These are phyloP conservation scores for Globodera ellingtonae DNA, from an alignment of 1,140 invertebrate species.

Conservation along the genomic window DNA sequence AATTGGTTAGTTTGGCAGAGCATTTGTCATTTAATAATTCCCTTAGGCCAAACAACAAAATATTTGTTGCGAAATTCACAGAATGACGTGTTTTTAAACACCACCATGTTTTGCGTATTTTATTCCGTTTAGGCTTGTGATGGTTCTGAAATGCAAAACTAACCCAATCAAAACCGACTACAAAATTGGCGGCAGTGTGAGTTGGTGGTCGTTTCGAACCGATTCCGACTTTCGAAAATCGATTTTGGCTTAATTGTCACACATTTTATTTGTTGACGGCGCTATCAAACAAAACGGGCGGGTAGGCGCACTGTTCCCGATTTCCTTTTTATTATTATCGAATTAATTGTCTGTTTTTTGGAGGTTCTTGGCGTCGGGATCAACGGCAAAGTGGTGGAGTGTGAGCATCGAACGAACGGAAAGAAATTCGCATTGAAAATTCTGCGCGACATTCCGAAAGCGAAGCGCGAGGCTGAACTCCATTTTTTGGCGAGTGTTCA, in stretches of 20 bases:
- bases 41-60: too few species aligned
- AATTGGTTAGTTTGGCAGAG: too few species aligned
- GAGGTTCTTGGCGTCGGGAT: slow-evolving; percentile 89
- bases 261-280: too few species aligned
- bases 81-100: background rate
- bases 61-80: background rate
- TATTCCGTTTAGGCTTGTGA: background rate
- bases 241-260: too few species aligned
- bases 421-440: slow-evolving; percentile 87
- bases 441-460: slow-evolving; percentile 85
- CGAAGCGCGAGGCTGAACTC: slow-evolving; percentile 88
- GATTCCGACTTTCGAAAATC: background rate
- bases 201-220: slow-evolving; percentile 13
- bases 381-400: slow-evolving; percentile 84
- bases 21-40: too few species aligned
- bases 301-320: background rate
- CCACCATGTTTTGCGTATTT: background rate
- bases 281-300: too few species aligned
- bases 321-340: slow-evolving; percentile 24
- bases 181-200: slow-evolving; percentile 40
- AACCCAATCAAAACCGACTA: slow-evolving; percentile 55
- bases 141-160: slow-evolving; percentile 47
- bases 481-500: slow-evolving; percentile 89
- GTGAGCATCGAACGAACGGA: slow-evolving; percentile 73
- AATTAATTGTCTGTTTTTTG: slow-evolving; percentile 29